These are phyloP conservation scores for Vesta saturnalis DNA, from an alignment of 2,888 invertebrate species.

Conservation along the genomic window DNA sequence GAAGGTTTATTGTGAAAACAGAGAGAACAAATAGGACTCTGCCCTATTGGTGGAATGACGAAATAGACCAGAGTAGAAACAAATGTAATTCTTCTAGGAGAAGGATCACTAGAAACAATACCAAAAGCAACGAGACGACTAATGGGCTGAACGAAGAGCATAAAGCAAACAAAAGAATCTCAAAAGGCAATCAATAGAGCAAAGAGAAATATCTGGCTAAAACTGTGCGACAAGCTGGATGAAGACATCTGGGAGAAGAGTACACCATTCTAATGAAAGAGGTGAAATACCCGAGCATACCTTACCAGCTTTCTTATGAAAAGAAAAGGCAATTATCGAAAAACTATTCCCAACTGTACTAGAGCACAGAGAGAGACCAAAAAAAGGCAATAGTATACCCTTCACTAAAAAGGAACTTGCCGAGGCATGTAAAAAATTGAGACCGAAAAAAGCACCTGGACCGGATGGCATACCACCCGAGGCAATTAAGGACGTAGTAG, in stretches of 20 bases:
- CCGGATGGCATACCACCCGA: neutral
- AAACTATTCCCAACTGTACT: neutral
- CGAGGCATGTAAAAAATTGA: neutral
- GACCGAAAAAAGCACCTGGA: neutral
- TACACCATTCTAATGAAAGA: neutral
- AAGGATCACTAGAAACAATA: too few relatives aligned
- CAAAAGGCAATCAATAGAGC: neutral
- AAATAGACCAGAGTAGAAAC: neutral
- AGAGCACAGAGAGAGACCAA: too few relatives aligned
- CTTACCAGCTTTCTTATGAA: neutral
- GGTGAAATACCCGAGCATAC: neutral
- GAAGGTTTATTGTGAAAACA: too few relatives aligned
- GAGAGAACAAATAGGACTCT: too few relatives aligned
- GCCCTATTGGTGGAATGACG: neutral
- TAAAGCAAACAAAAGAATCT: neutral
- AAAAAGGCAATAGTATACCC: neutral
- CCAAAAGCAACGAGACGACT: too few relatives aligned
- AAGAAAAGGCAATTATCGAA: neutral
- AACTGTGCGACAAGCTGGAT: slow-evolving; percentile 6
- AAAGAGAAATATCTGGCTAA: neutral
- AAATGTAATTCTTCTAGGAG: neutral
- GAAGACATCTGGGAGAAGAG: neutral
- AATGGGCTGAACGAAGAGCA: too few relatives aligned
- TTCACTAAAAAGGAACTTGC: neutral
- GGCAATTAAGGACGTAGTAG: neutral